Evolutionary conservation across 2,113 vertebrate genomes (phyloP).

Genomic region (Sitta europaea): DNA sequence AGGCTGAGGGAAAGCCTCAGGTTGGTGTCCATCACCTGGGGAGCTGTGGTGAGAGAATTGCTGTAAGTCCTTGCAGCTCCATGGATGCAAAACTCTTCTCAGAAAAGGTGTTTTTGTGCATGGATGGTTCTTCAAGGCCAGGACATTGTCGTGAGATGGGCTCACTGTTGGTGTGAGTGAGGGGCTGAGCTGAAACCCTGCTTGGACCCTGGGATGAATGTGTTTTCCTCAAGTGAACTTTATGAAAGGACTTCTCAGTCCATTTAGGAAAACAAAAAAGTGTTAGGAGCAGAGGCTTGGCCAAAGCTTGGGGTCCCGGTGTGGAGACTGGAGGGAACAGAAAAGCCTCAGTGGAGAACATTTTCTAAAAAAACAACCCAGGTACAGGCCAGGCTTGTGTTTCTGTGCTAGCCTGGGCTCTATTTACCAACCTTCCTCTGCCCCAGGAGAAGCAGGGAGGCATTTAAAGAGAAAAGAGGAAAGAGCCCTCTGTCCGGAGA

Average conservation of each 20-base stretch:
- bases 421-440: not conserved
- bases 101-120: not conserved
- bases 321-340: conserved; percentile 41
- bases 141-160: not conserved
- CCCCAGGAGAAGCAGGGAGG: not conserved
- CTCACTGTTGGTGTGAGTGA: not conserved
- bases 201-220: not conserved
- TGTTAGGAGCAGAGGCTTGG: conserved; percentile 56
- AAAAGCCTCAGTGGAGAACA: conserved; percentile 59
- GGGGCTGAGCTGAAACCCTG: not conserved
- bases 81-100: not conserved
- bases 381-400: conserved; percentile 44
- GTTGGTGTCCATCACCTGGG: not conserved
- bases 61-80: not conserved
- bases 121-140: not conserved
- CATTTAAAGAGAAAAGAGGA: not conserved
- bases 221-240: conserved; percentile 29
- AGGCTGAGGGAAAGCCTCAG: not conserved
- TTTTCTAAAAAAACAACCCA: conserved; percentile 30
- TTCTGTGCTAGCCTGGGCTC: not conserved
- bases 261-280: conserved; percentile 56
- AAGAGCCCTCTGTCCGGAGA: not conserved
- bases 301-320: conserved; percentile 27
- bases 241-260: conserved; percentile 60
- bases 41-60: not conserved